Conservation (phyloP, 1,140 invertebrate genomes). For the Drosophila arizonae region DNA sequence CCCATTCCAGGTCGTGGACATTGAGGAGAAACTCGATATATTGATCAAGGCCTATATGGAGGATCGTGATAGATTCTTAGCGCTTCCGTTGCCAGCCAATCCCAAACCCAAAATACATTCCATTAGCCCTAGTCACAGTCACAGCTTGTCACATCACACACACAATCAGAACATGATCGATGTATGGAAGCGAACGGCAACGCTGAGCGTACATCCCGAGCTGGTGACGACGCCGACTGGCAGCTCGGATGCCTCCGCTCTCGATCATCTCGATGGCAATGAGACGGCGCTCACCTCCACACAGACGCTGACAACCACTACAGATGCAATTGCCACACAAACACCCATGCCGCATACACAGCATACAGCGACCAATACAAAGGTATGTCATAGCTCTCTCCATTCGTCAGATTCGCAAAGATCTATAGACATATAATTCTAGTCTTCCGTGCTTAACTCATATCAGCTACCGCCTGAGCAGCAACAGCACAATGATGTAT, state of each 20-base stretch:
- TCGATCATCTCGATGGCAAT: conserved; percentile 74
- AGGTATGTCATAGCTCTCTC: conserved; percentile 33
- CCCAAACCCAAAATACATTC: conserved; percentile 81
- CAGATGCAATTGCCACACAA: conserved; percentile 73
- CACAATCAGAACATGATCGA: conserved; percentile 73
- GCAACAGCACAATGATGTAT: conserved; percentile 83
- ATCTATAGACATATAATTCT: conserved; percentile 82
- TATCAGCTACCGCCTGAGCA: conserved; percentile 77
- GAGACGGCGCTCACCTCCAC: conserved; percentile 66
- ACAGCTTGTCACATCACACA: conserved; percentile 55
- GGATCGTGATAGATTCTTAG: conserved; percentile 88
- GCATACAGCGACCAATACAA: conserved; percentile 76
- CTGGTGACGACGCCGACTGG: conserved; percentile 40
- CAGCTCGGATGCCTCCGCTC: conserved; percentile 37
- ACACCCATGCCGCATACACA: conserved; percentile 68
- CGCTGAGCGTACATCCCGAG: conserved; percentile 82
- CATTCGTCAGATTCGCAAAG: neutral
- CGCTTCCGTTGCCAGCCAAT: conserved; percentile 83
- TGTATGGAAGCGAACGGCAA: conserved; percentile 81
- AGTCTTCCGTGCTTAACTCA: conserved; percentile 91
- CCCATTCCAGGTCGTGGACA: conserved; percentile 92
- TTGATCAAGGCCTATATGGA: conserved; percentile 96
- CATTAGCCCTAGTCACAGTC: conserved; percentile 81
- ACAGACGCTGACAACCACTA: conserved; percentile 63
- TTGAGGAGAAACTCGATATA: conserved; percentile 96